Evolutionary conservation across 2,797 vertebrate species (phyloP), one percentile per base, ranked within the genome.

Genomic region (Sandelia bainsii): DNA sequence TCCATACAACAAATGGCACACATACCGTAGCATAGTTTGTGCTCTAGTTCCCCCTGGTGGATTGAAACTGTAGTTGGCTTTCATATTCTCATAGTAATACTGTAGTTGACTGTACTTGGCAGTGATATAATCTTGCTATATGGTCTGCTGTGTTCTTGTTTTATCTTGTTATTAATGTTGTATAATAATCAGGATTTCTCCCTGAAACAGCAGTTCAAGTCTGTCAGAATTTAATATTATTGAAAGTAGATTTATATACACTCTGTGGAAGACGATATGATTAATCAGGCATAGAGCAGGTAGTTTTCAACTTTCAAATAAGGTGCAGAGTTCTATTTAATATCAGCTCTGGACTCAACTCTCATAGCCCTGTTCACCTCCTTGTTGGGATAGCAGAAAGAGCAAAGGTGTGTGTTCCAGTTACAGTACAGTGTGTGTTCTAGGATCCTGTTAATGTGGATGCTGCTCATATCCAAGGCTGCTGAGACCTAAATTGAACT

Each of bases 41-140:
- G 13, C 25, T 87, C 9, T 83, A 75, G 77, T 85, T 71, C 90
- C 91, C 79, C 50, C 90, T 89, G 27, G 80, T 90, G 92, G 89
- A 68, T 29, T 32, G 9, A 62, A 14, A 3, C 4, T 79, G 42
- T 52, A 45, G 9, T 37, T 72, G n/a, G 19, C 48, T 77, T 6
- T 53, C 37, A 54, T 48, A 5, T 53, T 37, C 49, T 29, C 5
- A 16, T n/a, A 39, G 5, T 22, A 5, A 62, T 34, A 19, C 42
- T 53, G 6, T 58, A 52, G 34, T 49, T 57, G 6, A 8, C 20
- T 54, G 40, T 37, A 37, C 34, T 29, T 37, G 34, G 10, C 34
- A 4, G 19, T 27, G 10, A 9, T 34, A 54, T 32, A 54, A 1
- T 37, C 27, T 69, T 14, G 3, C 14, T 0, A 8, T 8, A 20